These are phyloP conservation scores for Lates calcarifer DNA, from an alignment of 2,113 vertebrate genomes.

Conservation along the genomic window DNA sequence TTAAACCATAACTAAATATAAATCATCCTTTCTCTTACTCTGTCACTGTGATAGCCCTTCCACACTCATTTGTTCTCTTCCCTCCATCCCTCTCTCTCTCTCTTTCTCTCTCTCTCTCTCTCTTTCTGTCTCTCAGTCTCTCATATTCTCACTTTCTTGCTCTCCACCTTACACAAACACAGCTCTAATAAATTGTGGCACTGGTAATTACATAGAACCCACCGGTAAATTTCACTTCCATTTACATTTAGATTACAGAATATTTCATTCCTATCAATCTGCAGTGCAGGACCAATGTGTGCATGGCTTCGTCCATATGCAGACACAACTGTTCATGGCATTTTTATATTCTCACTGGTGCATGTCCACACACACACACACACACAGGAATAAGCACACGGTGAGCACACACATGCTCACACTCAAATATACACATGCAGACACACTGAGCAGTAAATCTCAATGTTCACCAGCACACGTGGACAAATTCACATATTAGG, in stretches of 20 bases:
- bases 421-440: constrained; percentile 10
- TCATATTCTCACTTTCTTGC: constrained; percentile 57
- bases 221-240: constrained; percentile 83
- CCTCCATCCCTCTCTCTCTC: not conserved
- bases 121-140: constrained; percentile 24
- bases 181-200: constrained; percentile 81
- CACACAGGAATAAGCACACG: not conserved
- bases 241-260: constrained; percentile 86
- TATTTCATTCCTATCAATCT: constrained; percentile 82
- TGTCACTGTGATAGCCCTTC: constrained; percentile 60
- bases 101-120: not conserved
- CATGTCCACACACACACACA: constrained; percentile 7
- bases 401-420: constrained; percentile 21
- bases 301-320: constrained; percentile 54
- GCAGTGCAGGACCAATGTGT: constrained; percentile 49
- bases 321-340: constrained; percentile 64
- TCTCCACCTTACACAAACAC: constrained; percentile 77
- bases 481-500: constrained; percentile 42
- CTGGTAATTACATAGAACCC: constrained; percentile 83
- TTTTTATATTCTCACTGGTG: constrained; percentile 57
- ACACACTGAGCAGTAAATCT: constrained; percentile 55
- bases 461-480: constrained; percentile 41
- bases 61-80: constrained; percentile 58
- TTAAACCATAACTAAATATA: constrained; percentile 70
- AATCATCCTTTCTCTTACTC: constrained; percentile 72